Percentiles rank a stretch among this genome's conserved stretches.
Evolutionary conservation across 2,797 vertebrate genomes (phyloP).

Genomic region (Gallinago solitaria): DNA sequence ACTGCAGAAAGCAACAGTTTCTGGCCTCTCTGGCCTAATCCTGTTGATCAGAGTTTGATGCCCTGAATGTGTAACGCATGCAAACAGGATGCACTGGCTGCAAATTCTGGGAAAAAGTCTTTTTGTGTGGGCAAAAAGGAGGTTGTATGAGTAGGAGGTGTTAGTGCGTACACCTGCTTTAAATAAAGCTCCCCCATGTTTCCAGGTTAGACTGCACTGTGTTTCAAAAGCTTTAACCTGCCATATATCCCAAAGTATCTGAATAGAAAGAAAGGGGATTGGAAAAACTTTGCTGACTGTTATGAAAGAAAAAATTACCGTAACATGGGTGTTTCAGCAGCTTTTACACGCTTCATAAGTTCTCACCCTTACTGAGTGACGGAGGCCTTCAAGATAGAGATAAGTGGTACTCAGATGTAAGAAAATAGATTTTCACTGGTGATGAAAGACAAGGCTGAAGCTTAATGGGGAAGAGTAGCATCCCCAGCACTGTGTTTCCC

Average conservation of each 20-base stretch:
- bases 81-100: accelerated
- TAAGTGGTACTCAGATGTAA: not conserved
- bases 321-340: not conserved
- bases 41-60: not conserved
- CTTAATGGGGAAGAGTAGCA: not conserved
- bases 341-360: not conserved
- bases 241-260: not conserved
- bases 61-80: not conserved
- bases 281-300: not conserved
- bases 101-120: not conserved
- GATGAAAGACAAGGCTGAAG: not conserved
- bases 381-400: not conserved
- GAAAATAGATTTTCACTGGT: not conserved
- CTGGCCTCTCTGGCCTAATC: not conserved
- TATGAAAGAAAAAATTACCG: not conserved
- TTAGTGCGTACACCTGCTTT: not conserved
- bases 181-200: not conserved
- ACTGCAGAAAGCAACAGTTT: not conserved
- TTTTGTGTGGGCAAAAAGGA: not conserved
- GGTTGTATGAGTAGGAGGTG: accelerated
- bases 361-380: not conserved
- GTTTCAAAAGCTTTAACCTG: not conserved
- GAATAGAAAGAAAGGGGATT: not conserved
- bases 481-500: not conserved
- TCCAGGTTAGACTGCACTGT: not conserved